A percentile compares a stretch with the other conserved stretches of the same genome.
Evolutionary conservation across 2,888 invertebrate genomes (phyloP).

Genomic region (Cosmia pyralina): DNA sequence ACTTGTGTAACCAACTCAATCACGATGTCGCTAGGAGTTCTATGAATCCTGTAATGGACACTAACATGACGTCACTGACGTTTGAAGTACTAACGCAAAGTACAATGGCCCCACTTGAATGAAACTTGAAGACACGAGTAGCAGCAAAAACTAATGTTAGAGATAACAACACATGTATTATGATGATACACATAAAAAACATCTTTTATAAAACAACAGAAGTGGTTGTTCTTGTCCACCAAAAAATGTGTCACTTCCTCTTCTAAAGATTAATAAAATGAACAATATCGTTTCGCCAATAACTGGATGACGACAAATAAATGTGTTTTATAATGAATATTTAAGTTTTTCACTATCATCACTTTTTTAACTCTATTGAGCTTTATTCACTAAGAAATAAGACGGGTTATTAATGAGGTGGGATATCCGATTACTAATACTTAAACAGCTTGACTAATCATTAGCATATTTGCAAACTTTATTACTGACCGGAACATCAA

Average conservation of each 20-base stretch:
- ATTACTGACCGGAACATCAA: conserved; percentile 10
- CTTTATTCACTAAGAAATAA: background rate
- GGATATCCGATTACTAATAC: conserved; percentile 32
- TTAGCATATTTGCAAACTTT: conserved; percentile 25
- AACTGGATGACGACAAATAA: background rate
- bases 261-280: conserved; percentile 25
- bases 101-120: conserved; percentile 30
- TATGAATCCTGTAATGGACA: conserved; percentile 25
- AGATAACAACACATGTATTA: conserved; percentile 20
- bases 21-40: conserved; percentile 14
- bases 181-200: conserved; percentile 20
- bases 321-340: background rate
- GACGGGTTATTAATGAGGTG: background rate
- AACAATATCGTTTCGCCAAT: background rate
- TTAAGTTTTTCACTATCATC: conserved; percentile 1
- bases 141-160: conserved; percentile 16
- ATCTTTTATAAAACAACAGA: conserved; percentile 6
- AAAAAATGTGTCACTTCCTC: conserved; percentile 26
- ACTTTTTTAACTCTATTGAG: background rate
- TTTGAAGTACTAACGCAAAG: conserved; percentile 24
- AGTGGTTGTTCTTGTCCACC: conserved; percentile 28
- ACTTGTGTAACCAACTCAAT: background rate
- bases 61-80: conserved; percentile 32
- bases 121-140: conserved; percentile 18
- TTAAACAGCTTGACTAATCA: conserved; percentile 13